Conservation (phyloP, 2,113 vertebrate species). For the Grus americana region DNA sequence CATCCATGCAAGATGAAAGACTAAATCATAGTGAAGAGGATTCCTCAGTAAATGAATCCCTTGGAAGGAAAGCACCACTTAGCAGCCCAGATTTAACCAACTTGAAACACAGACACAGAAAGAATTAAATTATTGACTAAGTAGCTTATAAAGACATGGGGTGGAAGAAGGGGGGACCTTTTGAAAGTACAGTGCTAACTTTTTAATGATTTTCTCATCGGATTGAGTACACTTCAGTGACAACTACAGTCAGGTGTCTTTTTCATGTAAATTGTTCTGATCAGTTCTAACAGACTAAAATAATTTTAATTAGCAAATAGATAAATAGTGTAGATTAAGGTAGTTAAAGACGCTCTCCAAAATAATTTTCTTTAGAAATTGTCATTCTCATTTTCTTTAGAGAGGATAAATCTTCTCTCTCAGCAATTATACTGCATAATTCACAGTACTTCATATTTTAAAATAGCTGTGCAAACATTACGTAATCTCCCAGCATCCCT, state of each 20-base stretch:
- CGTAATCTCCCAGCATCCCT: slow-evolving; percentile 6
- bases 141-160: slow-evolving; percentile 7
- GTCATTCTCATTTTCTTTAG: slow-evolving; percentile 20
- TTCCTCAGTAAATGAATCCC: slow-evolving; percentile 13
- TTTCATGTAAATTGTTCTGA: slow-evolving; percentile 32
- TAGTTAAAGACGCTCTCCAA: neutral
- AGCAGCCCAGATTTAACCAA: slow-evolving; percentile 12
- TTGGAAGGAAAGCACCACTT: slow-evolving; percentile 11
- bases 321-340: slow-evolving; percentile 54
- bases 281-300: slow-evolving; percentile 24
- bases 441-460: slow-evolving; percentile 29
- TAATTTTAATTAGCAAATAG: slow-evolving; percentile 48
- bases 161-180: neutral
- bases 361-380: slow-evolving; percentile 27
- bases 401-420: slow-evolving; percentile 9
- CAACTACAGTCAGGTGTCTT: slow-evolving; percentile 32
- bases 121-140: slow-evolving; percentile 46
- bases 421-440: slow-evolving; percentile 38
- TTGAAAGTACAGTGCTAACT: neutral
- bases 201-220: neutral
- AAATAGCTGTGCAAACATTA: slow-evolving; percentile 52
- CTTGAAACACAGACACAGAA: neutral
- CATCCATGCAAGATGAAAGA: slow-evolving; percentile 41
- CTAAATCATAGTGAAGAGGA: slow-evolving; percentile 13
- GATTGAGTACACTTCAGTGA: slow-evolving; percentile 21